phyloP scores from a whole-genome alignment of 23 tunicate genomes.

The Trididemnum clinides region DNA sequence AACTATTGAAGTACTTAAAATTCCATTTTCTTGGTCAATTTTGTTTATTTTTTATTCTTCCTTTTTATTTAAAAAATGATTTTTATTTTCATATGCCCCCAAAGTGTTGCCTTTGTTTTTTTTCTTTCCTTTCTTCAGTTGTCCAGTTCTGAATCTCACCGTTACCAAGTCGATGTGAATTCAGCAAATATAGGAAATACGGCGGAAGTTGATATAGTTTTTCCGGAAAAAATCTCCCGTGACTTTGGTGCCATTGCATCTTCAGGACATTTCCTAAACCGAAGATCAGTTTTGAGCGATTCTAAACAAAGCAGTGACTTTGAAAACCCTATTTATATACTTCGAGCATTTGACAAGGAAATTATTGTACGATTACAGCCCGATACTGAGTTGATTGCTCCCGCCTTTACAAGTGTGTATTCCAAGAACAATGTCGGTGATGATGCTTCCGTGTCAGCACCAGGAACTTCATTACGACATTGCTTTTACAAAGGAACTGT shows the following conservation, averaged over 20 bases:
- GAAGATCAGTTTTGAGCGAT: slow-evolving; percentile 44
- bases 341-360: slow-evolving; percentile 70
- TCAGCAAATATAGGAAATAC: too few relatives aligned
- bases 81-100: too few relatives aligned
- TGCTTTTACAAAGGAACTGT: slow-evolving; percentile 92
- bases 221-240: too few relatives aligned
- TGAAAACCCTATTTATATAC: slow-evolving; percentile 73
- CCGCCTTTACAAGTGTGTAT: slow-evolving; percentile 66
- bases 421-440: slow-evolving; percentile 35
- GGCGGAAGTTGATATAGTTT: too few relatives aligned
- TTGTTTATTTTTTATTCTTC: too few relatives aligned
- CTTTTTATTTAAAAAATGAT: too few relatives aligned
- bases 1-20: too few relatives aligned
- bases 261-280: slow-evolving; percentile 50
- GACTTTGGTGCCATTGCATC: too few relatives aligned
- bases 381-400: slow-evolving; percentile 69
- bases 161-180: slow-evolving; percentile 4
- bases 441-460: not conserved
- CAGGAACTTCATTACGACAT: not conserved
- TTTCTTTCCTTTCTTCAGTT: not conserved
- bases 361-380: slow-evolving; percentile 49
- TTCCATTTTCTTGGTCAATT: too few relatives aligned
- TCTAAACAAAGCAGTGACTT: too few relatives aligned
- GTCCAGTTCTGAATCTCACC: not conserved
- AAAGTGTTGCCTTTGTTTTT: not conserved